phyloP scores from a whole-genome alignment of 1,140 invertebrate species.

The Copidosoma floridanum region DNA sequence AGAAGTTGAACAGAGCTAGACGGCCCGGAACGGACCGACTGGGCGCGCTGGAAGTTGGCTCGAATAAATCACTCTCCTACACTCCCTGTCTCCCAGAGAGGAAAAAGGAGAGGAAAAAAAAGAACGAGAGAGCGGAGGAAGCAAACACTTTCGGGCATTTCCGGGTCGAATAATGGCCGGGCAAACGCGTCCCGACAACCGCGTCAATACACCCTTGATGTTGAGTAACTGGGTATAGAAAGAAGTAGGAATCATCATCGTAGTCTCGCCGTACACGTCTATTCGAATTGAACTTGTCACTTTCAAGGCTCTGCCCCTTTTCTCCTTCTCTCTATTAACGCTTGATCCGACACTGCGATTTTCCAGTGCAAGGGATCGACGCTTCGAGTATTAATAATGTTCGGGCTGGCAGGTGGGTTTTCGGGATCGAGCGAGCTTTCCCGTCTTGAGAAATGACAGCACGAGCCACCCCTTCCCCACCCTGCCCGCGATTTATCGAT shows the following conservation, averaged over 20 bases:
- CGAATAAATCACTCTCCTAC: constrained; percentile 37
- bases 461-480: background rate
- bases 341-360: constrained; percentile 2
- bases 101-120: background rate
- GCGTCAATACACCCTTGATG: constrained; percentile 20
- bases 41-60: constrained; percentile 28
- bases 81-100: constrained; percentile 4
- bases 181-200: constrained; percentile 38
- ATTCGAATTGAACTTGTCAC: constrained; percentile 31
- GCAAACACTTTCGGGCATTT: constrained; percentile 31
- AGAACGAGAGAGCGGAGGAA: no score
- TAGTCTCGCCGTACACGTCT: no score
- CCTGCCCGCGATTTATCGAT: no score
- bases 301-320: constrained; percentile 38
- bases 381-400: constrained; percentile 16
- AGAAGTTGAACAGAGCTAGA: constrained; percentile 31
- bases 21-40: constrained; percentile 31
- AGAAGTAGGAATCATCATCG: no score
- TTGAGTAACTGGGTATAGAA: no score
- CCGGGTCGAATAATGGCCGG: constrained; percentile 41
- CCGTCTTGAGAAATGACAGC: constrained; percentile 5
- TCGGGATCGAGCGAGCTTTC: no score
- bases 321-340: constrained; percentile 14
- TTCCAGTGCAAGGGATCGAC: background rate
- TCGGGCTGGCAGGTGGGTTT: background rate